Conservation (phyloP, 2,888 invertebrate genomes). For the Lepidochrysops patricia region DNA sequence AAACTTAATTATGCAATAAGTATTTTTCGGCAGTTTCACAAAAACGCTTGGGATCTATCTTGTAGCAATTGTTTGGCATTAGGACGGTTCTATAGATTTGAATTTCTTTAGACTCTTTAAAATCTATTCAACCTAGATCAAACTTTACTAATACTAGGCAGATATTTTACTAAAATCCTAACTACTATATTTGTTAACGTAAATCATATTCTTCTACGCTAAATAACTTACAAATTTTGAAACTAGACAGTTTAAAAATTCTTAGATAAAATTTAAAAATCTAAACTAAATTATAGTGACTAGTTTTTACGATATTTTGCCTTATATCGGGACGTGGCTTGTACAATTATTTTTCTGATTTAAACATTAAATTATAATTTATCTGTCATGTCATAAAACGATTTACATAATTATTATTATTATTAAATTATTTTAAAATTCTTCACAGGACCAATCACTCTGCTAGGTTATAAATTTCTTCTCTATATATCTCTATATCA, state of each 20-base stretch:
- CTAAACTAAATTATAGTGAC: constrained; percentile 40
- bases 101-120: constrained; percentile 52
- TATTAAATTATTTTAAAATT: constrained; percentile 9
- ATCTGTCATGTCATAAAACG: constrained; percentile 13
- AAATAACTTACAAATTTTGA: constrained; percentile 61
- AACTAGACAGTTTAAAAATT: constrained; percentile 46
- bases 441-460: constrained; percentile 16
- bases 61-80: constrained; percentile 44
- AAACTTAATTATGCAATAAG: no score
- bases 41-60: constrained; percentile 13
- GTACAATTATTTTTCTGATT: constrained; percentile 22
- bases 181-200: constrained; percentile 57
- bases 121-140: constrained; percentile 38
- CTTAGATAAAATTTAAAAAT: constrained; percentile 44
- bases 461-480: not conserved
- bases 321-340: constrained; percentile 48
- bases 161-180: constrained; percentile 39
- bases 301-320: constrained; percentile 50
- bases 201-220: constrained; percentile 69
- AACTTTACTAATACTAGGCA: constrained; percentile 46
- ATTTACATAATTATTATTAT: constrained; percentile 1
- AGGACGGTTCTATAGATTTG: constrained; percentile 51
- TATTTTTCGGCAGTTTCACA: constrained; percentile 18
- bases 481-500: not conserved
- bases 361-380: constrained; percentile 15